phyloP scores from a whole-genome alignment of 1,140 invertebrate species.

The Mesaphorura yosii region DNA sequence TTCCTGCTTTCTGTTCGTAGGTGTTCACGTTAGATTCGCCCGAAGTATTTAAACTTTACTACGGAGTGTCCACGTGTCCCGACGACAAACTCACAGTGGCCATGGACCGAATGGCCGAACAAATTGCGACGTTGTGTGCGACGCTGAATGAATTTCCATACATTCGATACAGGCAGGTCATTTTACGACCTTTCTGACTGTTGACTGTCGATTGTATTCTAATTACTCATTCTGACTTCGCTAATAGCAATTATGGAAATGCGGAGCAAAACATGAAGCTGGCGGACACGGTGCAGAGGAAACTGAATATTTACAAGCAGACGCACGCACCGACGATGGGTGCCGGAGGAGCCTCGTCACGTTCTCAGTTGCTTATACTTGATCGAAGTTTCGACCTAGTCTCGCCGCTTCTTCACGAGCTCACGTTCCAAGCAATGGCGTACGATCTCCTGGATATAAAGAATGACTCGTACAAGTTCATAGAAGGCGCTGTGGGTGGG shows the following conservation, averaged over 20 bases:
- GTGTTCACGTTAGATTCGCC: conserved; percentile 93
- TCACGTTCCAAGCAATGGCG: conserved; percentile 98
- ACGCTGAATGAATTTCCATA: conserved; percentile 97
- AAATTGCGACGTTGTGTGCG: conserved; percentile 97
- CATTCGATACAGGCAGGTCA: conserved; percentile 69
- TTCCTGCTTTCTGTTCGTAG: conserved; percentile 40
- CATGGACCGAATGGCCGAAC: conserved; percentile 63
- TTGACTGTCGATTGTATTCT: neutral
- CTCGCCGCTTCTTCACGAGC: conserved; percentile 56
- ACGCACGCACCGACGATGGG: conserved; percentile 88
- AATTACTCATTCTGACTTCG: neutral
- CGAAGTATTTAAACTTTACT: conserved; percentile 92
- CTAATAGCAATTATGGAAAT: conserved; percentile 47
- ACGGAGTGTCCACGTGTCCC: conserved; percentile 77
- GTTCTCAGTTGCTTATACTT: conserved; percentile 90
- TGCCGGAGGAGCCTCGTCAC: conserved; percentile 84
- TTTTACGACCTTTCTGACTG: neutral
- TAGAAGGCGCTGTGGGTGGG: conserved; percentile 49
- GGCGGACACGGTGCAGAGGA: conserved; percentile 93
- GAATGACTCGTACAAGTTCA: conserved; percentile 76
- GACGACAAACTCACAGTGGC: conserved; percentile 54
- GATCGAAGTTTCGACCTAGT: conserved; percentile 96
- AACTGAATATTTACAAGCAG: conserved; percentile 93
- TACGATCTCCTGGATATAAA: conserved; percentile 96
- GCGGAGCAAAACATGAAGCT: conserved; percentile 93